Conservation (phyloP, 1,140 invertebrate species). For the Magallana gigas region DNA sequence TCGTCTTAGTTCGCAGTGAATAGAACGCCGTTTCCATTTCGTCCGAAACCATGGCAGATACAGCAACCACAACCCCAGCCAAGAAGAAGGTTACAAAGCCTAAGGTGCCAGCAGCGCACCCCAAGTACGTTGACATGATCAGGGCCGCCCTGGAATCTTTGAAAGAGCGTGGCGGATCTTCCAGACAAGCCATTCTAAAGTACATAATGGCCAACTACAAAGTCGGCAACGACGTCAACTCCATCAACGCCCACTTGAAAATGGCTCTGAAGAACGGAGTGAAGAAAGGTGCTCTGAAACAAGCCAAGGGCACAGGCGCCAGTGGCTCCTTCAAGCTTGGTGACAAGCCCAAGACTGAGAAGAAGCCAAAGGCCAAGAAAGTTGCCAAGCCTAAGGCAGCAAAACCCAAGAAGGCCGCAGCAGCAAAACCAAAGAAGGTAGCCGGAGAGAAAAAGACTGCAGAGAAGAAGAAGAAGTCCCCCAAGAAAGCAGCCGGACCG, state of each 20-base stretch:
- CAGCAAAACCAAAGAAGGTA: constrained; percentile 45
- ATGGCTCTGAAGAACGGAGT: constrained; percentile 71
- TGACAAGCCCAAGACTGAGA: constrained; percentile 41
- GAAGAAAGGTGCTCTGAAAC: constrained; percentile 69
- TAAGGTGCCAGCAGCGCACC: too few relatives aligned
- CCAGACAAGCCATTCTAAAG: constrained; percentile 74
- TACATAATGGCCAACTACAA: constrained; percentile 76
- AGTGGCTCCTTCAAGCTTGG: constrained; percentile 75
- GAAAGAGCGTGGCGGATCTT: constrained; percentile 70
- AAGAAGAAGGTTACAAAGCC: too few relatives aligned
- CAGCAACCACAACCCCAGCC: too few relatives aligned
- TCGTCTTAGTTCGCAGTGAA: too few relatives aligned
- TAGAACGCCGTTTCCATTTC: too few relatives aligned
- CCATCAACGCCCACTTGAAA: constrained; percentile 73
- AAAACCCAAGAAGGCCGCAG: too few relatives aligned
- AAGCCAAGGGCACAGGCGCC: constrained; percentile 74
- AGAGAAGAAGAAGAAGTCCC: too few relatives aligned
- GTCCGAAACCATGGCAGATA: too few relatives aligned
- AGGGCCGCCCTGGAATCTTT: too few relatives aligned
- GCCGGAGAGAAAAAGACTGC: constrained; percentile 32
- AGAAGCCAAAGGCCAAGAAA: constrained; percentile 58
- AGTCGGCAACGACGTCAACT: constrained; percentile 69
- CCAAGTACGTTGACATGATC: too few relatives aligned
- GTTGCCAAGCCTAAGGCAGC: constrained; percentile 58
- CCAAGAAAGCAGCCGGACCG: neutral